Conservation (phyloP, 2,113 vertebrate genomes). For the Vulpes vulpes region DNA sequence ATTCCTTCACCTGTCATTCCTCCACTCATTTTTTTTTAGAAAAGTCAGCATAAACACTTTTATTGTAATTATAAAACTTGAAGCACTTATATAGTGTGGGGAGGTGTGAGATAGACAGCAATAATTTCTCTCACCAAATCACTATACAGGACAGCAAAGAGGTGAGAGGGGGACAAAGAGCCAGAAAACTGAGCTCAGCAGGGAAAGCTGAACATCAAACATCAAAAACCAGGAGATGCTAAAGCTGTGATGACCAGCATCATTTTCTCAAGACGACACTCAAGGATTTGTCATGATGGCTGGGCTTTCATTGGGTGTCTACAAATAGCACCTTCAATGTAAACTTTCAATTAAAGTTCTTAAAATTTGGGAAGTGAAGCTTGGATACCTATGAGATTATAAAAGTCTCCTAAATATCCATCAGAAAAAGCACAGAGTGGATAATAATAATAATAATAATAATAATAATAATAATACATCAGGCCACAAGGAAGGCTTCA, state of each 20-base stretch:
- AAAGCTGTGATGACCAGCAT: conserved; percentile 87
- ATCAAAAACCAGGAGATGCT: conserved; percentile 64
- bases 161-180: conserved; percentile 20
- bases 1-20: neutral
- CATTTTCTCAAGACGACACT: conserved; percentile 73
- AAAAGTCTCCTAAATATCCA: conserved; percentile 72
- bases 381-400: conserved; percentile 70
- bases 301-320: conserved; percentile 19
- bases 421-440: conserved; percentile 72
- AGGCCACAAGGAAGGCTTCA: conserved; percentile 61
- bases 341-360: conserved; percentile 76
- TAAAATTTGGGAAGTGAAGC: conserved; percentile 71
- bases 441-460: neutral
- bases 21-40: neutral
- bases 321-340: conserved; percentile 82
- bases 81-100: conserved; percentile 74
- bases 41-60: conserved; percentile 89
- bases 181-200: conserved; percentile 64
- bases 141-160: conserved; percentile 70
- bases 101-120: conserved; percentile 26
- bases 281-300: conserved; percentile 50
- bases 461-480: neutral
- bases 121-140: conserved; percentile 81
- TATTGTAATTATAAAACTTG: conserved; percentile 88
- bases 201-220: conserved; percentile 56